phyloP scores from a whole-genome alignment of 2,888 invertebrate genomes.

The Troglohyphantes excavatus region DNA sequence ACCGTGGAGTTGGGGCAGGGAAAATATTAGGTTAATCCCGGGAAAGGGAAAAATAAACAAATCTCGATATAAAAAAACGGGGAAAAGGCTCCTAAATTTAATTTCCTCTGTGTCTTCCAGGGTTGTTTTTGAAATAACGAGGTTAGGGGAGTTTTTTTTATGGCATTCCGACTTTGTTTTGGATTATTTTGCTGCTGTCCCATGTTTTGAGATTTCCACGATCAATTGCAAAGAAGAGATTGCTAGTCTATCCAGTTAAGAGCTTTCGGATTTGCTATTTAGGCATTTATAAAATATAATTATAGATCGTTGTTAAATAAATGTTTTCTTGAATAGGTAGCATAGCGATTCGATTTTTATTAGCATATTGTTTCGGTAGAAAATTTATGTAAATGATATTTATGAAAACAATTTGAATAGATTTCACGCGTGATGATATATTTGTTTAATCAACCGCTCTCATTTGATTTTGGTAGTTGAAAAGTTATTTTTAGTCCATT shows the following conservation, averaged over 20 bases:
- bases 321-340: too few relatives aligned
- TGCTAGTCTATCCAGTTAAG: slow-evolving; percentile 45
- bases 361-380: too few relatives aligned
- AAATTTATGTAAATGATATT: too few relatives aligned
- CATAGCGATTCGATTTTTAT: too few relatives aligned
- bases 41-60: slow-evolving; percentile 8
- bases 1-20: neutral
- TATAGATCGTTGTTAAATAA: too few relatives aligned
- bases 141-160: slow-evolving; percentile 53
- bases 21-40: slow-evolving; percentile 67
- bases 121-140: slow-evolving; percentile 74
- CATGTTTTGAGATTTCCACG: slow-evolving; percentile 29
- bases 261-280: slow-evolving; percentile 31
- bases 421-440: too few relatives aligned
- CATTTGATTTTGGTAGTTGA: too few relatives aligned
- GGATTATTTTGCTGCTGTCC: neutral
- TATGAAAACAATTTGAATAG: too few relatives aligned
- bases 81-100: slow-evolving; percentile 58
- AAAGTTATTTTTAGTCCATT: too few relatives aligned
- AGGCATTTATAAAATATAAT: slow-evolving; percentile 19
- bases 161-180: slow-evolving; percentile 5
- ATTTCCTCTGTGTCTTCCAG: slow-evolving; percentile 60
- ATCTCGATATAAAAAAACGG: slow-evolving; percentile 34
- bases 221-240: slow-evolving; percentile 58
- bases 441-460: too few relatives aligned